phyloP scores from a whole-genome alignment of 2,797 vertebrate species.

The Leuciscus waleckii region DNA sequence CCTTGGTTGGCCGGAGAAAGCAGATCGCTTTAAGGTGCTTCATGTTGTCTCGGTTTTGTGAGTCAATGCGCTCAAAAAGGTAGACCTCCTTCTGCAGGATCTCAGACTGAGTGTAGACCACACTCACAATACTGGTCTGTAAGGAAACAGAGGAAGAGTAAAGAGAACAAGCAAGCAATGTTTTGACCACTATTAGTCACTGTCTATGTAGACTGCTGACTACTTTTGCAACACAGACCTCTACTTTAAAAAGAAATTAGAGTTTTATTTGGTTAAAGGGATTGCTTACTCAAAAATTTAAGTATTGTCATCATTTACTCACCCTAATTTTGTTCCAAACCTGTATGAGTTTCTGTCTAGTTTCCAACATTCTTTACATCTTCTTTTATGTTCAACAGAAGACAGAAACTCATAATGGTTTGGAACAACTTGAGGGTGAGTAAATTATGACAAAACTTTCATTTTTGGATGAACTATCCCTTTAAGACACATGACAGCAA shows the following conservation, averaged over 20 bases:
- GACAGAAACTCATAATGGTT: too few species aligned
- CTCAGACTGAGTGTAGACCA: slow-evolving; percentile 97
- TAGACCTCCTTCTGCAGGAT: slow-evolving; percentile 97
- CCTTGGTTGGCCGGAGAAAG: slow-evolving; percentile 93
- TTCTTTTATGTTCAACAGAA: too few species aligned
- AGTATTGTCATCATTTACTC: too few species aligned
- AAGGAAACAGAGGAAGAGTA: neutral
- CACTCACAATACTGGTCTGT: slow-evolving; percentile 91
- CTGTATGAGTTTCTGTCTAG: too few species aligned
- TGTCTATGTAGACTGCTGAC: neutral
- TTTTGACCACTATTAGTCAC: neutral
- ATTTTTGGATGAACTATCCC: too few species aligned
- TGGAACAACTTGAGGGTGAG: too few species aligned
- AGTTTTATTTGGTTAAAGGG: neutral
- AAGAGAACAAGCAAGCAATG: neutral
- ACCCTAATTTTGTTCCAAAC: too few species aligned
- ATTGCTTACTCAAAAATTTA: too few species aligned
- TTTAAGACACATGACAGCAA: slow-evolving; percentile 4
- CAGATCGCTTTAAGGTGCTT: slow-evolving; percentile 96
- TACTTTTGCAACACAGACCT: neutral
- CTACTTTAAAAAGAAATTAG: neutral
- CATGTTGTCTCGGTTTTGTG: slow-evolving; percentile 89
- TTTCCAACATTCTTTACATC: too few species aligned
- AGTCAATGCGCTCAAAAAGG: slow-evolving; percentile 94
- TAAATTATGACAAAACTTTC: too few species aligned